phyloP scores from a whole-genome alignment of 2,113 vertebrate genomes.

The Microtus oregoni region DNA sequence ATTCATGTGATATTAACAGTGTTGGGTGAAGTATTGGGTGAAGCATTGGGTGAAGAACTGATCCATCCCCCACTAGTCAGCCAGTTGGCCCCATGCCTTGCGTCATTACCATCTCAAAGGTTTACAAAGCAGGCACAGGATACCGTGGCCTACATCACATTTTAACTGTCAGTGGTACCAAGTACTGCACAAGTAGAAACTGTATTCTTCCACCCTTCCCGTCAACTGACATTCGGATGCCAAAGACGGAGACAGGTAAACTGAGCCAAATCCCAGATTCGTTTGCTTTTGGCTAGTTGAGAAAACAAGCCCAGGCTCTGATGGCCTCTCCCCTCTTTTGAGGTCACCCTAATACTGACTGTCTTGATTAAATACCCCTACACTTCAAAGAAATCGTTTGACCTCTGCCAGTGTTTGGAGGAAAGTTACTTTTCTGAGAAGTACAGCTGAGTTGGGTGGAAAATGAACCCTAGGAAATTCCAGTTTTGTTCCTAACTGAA shows the following conservation, averaged over 20 bases:
- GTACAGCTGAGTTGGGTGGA: rapidly evolving
- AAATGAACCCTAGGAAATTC: not conserved
- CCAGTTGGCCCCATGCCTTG: rapidly evolving
- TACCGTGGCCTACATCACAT: not conserved
- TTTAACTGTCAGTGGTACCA: no score
- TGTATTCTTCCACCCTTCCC: rapidly evolving
- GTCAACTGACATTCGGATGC: not conserved
- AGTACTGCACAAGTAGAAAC: not conserved
- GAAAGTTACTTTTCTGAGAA: not conserved
- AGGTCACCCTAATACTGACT: not conserved
- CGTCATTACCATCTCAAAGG: rapidly evolving
- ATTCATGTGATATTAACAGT: not conserved
- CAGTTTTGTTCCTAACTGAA: not conserved
- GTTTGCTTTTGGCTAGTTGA: not conserved
- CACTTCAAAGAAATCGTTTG: not conserved
- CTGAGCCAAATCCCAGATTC: not conserved
- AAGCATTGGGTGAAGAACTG: not conserved
- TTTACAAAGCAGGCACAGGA: not conserved
- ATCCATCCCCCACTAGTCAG: rapidly evolving
- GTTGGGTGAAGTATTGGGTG: no score
- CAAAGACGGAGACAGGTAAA: not conserved
- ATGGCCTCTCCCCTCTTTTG: not conserved
- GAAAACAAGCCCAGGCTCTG: not conserved
- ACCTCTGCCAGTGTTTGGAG: rapidly evolving
- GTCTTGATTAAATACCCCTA: not conserved